Conservation (phyloP, 2,888 invertebrate species). For the Nomada fabriciana region DNA sequence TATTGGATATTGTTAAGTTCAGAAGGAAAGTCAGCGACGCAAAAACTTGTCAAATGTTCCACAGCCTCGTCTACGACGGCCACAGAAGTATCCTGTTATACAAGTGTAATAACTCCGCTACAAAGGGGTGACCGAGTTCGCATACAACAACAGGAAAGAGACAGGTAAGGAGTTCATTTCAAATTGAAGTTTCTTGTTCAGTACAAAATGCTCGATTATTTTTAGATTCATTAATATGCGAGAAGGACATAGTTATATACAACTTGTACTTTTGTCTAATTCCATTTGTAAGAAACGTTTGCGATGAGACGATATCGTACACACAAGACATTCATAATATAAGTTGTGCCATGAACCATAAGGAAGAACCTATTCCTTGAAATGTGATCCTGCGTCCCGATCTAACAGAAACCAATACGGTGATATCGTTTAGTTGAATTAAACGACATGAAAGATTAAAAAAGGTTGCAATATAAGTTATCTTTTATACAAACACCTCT, state of each 20-base stretch:
- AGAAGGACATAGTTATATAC: conserved; percentile 80
- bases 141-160: conserved; percentile 78
- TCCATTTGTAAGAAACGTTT: conserved; percentile 66
- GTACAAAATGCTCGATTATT: neutral
- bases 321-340: neutral
- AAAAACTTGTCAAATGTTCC: conserved; percentile 78
- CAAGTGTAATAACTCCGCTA: conserved; percentile 76
- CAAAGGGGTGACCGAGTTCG: conserved; percentile 77
- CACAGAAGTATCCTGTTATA: conserved; percentile 80
- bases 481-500: neutral
- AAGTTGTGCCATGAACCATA: conserved; percentile 39
- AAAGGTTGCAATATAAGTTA: neutral
- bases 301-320: neutral
- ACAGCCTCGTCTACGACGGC: conserved; percentile 75
- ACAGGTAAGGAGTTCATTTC: conserved; percentile 70
- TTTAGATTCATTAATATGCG: conserved; percentile 79
- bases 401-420: neutral
- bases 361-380: neutral
- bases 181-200: neutral
- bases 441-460: neutral
- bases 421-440: neutral
- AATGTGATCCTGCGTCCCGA: conserved; percentile 8
- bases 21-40: conserved; percentile 75
- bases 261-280: conserved; percentile 76
- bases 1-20: conserved; percentile 80